Base-by-base conservation (phyloP, 2,113 vertebrate species). In the Circaetus gallicus region DNA sequence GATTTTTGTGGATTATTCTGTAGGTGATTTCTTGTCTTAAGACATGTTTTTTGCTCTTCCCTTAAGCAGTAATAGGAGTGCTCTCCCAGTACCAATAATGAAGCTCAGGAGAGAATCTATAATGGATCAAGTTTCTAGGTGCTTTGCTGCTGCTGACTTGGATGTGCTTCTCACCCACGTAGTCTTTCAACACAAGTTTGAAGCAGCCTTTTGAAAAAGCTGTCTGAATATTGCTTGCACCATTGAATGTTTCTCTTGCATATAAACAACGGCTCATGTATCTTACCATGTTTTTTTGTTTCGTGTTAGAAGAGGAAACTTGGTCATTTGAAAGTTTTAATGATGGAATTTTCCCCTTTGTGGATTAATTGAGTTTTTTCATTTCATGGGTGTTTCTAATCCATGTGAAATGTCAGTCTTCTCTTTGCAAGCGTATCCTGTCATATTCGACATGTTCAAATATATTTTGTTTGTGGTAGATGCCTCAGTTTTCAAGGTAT, bases 381-480 rank as follows among this genome's bases (percentile, higher is more conserved):
- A 28, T 89, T 43, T 59, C 31, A 7, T 16, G 43, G 14, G 7
- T 43, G 6, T 86, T 65, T 85, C 17, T 70, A 32, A 73, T 47
- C 36, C 28, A 1, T 26, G 8, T 7, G 20, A 42, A 69, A 42
- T 3, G 5, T 40, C 26, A 11, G 1, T 25, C 31, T 66, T 49
- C 16, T 80, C 21, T 61, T 19, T 34, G 7, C 16, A 20, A 40
- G 11, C 18, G 29, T 40, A 3, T 52, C 31, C 26, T 59, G 25
- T 28, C 6, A 4, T 6, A 22, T 28, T 59, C 22, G 16, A 6
- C 13, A 1, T 13, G 19, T 42, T 72, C 45, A 55, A 19, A 13
- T 38, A 3, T 2, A 6, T 43, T 43, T 40, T 2, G 5, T 40
- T 26, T 56, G 14, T n/a, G 29, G 6, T 14, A 9, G 2, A 4